A percentile compares a stretch with the other conserved stretches of the same genome.
Conservation (phyloP, 2,797 vertebrate species). For the Esox masquinongy region DNA sequence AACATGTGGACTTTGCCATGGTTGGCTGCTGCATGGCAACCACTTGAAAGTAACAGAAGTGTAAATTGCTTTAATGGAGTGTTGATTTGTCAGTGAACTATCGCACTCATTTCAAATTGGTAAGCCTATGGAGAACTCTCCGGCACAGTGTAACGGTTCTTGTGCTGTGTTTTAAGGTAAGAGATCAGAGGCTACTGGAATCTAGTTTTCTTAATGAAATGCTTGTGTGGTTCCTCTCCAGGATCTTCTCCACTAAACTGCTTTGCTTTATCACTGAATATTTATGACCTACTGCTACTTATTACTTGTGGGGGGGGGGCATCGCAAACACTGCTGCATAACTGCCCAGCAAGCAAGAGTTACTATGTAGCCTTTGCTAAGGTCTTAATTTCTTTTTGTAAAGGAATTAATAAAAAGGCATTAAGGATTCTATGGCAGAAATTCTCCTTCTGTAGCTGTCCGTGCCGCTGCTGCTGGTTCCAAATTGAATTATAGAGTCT, state of each 20-base stretch:
- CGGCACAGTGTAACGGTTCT: not conserved
- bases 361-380: not conserved
- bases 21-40: not conserved
- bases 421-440: not conserved
- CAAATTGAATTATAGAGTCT: conserved; percentile 2
- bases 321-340: not conserved
- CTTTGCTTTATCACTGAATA: not conserved
- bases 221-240: too few relatives aligned
- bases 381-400: not conserved
- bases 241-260: not conserved
- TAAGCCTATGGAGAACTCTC: not conserved
- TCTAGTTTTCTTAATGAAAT: conserved; percentile 3
- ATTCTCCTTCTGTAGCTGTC: not conserved
- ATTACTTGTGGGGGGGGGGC: not conserved
- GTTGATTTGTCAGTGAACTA: not conserved
- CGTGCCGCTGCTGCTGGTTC: not conserved
- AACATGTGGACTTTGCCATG: not conserved
- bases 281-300: conserved; percentile 2
- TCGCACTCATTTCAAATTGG: not conserved
- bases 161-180: not conserved
- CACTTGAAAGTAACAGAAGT: not conserved
- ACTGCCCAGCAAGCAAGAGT: not conserved
- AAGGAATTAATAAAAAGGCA: not conserved
- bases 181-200: not conserved
- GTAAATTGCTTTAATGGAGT: not conserved